A percentile compares a stretch with the other conserved stretches of the same genome.
Evolutionary conservation across 2,113 vertebrate species (phyloP).

Genomic region (Todiramphus chloris): DNA sequence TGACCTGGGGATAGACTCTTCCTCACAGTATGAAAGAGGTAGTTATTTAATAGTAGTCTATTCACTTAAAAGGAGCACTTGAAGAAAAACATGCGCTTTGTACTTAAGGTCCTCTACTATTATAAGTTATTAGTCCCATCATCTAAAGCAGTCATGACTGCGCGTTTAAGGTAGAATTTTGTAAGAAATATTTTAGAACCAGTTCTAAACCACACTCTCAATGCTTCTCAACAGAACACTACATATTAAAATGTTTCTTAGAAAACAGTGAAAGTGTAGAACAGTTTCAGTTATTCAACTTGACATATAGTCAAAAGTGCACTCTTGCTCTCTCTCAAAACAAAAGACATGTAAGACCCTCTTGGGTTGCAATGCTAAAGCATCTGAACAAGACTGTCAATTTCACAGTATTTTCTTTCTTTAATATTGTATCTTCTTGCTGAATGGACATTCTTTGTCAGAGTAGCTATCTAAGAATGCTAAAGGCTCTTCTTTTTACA

Average conservation of each 20-base stretch:
- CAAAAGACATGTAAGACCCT: neutral
- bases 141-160: neutral
- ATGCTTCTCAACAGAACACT: neutral
- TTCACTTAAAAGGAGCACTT: neutral
- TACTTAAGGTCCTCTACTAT: neutral
- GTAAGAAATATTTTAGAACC: neutral
- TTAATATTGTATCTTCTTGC: neutral
- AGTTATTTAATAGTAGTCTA: neutral
- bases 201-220: neutral
- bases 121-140: neutral
- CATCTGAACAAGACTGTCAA: neutral
- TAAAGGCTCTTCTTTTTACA: neutral
- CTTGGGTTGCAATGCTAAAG: neutral
- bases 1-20: neutral
- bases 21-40: neutral
- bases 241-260: neutral
- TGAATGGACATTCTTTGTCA: neutral
- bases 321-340: neutral
- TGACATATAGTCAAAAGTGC: neutral
- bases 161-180: neutral
- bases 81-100: neutral
- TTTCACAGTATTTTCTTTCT: neutral
- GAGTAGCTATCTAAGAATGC: neutral
- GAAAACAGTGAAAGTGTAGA: neutral
- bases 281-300: neutral